Conservation (phyloP, 2,888 invertebrate species). For the Nomada ferruginata region DNA sequence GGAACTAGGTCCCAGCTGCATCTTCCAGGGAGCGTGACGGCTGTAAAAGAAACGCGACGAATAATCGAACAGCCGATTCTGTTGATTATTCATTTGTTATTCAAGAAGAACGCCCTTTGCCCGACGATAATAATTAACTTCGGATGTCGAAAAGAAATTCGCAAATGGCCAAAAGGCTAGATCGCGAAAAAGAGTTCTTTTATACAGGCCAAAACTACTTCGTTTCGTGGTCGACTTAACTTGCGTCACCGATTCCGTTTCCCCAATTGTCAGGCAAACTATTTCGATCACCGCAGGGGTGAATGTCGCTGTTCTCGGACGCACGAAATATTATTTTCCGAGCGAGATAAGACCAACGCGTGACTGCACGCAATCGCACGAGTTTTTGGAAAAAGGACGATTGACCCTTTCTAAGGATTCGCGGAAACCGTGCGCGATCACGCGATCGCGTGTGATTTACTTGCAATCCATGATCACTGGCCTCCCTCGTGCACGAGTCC, state of each 20-base stretch:
- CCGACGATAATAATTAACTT: not conserved
- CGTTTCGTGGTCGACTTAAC: conserved; percentile 51
- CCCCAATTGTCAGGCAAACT: conserved; percentile 23
- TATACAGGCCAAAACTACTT: conserved; percentile 30
- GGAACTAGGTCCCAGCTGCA: conserved; percentile 47
- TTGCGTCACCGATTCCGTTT: not conserved
- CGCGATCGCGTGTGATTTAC: conserved; percentile 57
- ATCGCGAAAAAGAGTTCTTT: not conserved
- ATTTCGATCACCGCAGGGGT: conserved; percentile 9
- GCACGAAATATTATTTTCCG: conserved; percentile 21
- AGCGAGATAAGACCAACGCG: conserved; percentile 44
- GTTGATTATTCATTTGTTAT: not conserved
- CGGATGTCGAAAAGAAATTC: conserved; percentile 2
- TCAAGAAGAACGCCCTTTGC: not conserved
- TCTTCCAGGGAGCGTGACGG: conserved; percentile 1
- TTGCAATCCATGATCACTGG: conserved; percentile 28
- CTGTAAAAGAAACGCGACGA: conserved; percentile 3
- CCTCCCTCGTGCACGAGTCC: conserved; percentile 6
- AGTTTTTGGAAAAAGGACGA: conserved; percentile 36
- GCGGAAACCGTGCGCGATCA: conserved; percentile 29
- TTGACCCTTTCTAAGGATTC: conserved; percentile 15
- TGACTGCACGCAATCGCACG: conserved; percentile 31
- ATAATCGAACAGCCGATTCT: not conserved
- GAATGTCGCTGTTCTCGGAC: conserved; percentile 16
- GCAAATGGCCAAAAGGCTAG: not conserved